phyloP scores from a whole-genome alignment of 2,113 vertebrate genomes.

The Xiphias gladius region DNA sequence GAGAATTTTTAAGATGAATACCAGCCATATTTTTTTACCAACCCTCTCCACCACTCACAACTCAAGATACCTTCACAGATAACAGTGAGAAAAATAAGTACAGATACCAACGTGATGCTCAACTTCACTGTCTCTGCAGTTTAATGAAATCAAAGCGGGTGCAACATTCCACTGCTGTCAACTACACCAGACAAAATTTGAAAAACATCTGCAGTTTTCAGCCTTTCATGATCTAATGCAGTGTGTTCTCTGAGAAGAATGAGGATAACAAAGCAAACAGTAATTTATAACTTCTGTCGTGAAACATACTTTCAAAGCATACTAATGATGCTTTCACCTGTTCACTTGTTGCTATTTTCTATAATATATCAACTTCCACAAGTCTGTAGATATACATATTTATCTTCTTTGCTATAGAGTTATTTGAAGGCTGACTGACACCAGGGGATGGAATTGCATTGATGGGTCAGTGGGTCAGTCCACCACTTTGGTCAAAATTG shows the following conservation, averaged over 20 bases:
- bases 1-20: slow-evolving; percentile 3
- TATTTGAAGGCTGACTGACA: too few relatives aligned
- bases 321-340: too few relatives aligned
- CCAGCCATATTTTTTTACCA: not conserved
- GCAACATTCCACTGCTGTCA: slow-evolving; percentile 29
- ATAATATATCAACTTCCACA: too few relatives aligned
- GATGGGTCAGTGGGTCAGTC: too few relatives aligned
- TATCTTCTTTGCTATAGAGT: too few relatives aligned
- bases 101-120: not conserved
- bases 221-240: slow-evolving; percentile 17
- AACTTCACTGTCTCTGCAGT: not conserved
- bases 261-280: slow-evolving; percentile 28
- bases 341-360: too few relatives aligned
- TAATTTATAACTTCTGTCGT: slow-evolving; percentile 31
- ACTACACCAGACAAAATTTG: slow-evolving; percentile 2
- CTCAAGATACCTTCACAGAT: slow-evolving; percentile 2
- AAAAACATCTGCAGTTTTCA: slow-evolving; percentile 7
- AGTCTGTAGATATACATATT: too few relatives aligned
- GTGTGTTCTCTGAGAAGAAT: slow-evolving; percentile 18
- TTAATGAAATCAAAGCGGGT: slow-evolving; percentile 34
- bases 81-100: not conserved
- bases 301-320: too few relatives aligned
- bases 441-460: too few relatives aligned
- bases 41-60: not conserved
- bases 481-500: too few relatives aligned